Percentiles rank a stretch among this genome's conserved stretches.
Conservation (phyloP, 1,140 invertebrate genomes). For the Pissodes strobi region DNA sequence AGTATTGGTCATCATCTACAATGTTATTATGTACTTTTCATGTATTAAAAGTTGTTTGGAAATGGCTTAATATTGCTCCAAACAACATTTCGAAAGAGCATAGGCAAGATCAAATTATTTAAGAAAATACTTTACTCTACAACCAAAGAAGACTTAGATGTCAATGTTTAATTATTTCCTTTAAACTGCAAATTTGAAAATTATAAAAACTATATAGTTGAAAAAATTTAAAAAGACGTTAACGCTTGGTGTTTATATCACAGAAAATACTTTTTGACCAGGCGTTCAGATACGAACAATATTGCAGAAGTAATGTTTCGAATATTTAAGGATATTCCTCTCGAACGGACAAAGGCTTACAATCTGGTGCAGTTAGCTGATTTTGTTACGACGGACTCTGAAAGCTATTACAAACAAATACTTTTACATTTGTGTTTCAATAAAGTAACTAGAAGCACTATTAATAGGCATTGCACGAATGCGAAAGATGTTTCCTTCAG, state of each 20-base stretch:
- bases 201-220: neutral
- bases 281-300: constrained; percentile 11
- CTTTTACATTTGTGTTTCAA: neutral
- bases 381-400: neutral
- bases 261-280: neutral
- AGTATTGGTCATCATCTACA: neutral
- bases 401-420: constrained; percentile 8
- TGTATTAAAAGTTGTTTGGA: neutral
- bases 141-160: neutral
- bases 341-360: constrained; percentile 9
- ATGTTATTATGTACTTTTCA: neutral
- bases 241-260: neutral
- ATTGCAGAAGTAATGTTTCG: constrained; percentile 12
- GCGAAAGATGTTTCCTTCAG: neutral
- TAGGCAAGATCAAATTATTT: neutral
- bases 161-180: neutral
- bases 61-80: neutral
- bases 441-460: neutral
- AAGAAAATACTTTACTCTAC: neutral
- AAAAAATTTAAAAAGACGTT: neutral
- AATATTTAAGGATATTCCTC: constrained; percentile 11
- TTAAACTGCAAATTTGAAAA: neutral
- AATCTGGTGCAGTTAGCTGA: constrained; percentile 9
- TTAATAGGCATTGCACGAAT: neutral
- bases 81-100: neutral